Evolutionary conservation across 1,140 invertebrate genomes (phyloP), one percentile per base, ranked within the genome.

Genomic region (Scaptodrosophila lebanonensis): DNA sequence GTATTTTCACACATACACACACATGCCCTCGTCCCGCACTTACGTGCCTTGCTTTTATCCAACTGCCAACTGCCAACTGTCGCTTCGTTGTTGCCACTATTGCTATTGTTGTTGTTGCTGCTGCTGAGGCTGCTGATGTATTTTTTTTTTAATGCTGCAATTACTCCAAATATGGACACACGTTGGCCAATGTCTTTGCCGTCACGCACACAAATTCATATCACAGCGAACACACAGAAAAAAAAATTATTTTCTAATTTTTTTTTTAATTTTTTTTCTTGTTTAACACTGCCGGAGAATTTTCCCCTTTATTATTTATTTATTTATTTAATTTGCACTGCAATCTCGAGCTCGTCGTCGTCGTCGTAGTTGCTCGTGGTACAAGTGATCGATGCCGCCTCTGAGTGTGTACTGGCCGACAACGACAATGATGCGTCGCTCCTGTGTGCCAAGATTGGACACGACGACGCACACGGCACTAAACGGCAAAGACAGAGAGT

Each of bases 361-460:
- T 53, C 53, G 52, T 64, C 62, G 62, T 40, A 47, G 64, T 40
- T 54, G 59, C 60, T 63, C 63, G 67, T 70, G 56, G 62, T 66
- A 83, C 77, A 79, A 79, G 70, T 83, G 82, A 77, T 82, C 82
- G 73, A 84, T 84, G 83, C 82, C 82, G 82, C 73, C 73, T 84
- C 73, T 84, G 82, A 84, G 82, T 84, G 71, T 84, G 66, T 84
- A 84, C 82, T 84, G 71, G 84, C 49, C 53, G 60, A 44, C 47
- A 62, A 44, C 29, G 49, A 53, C 40, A 35, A 15, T 8, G 6
- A 42, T 38, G 29, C 43, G 20, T 38, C 56, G 38, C 12, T 33
- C 32, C 22, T 25, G 32, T 11, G 9, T 13, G 32, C 17, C 38
- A 13, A 42, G 18, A 9, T 17, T 33, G 30, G 32, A 38, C 25